These are phyloP conservation scores for Pectinophora gossypiella DNA, from an alignment of 1,140 invertebrate species.

Conservation along the genomic window DNA sequence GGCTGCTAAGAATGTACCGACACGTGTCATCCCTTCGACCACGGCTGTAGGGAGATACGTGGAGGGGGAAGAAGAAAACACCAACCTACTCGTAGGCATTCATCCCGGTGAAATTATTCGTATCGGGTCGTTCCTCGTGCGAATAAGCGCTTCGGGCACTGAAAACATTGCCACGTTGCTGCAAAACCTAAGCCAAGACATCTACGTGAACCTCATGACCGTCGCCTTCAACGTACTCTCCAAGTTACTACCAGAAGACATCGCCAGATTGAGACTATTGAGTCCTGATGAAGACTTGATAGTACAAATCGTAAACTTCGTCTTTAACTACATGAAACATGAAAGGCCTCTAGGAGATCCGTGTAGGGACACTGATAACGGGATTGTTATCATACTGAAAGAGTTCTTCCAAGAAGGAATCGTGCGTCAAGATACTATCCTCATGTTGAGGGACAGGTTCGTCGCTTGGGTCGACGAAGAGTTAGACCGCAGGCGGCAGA, in stretches of 20 bases:
- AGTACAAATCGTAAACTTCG: slow-evolving; percentile 54
- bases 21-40: slow-evolving; percentile 28
- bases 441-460: slow-evolving; percentile 42
- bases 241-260: slow-evolving; percentile 44
- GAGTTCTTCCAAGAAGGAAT: slow-evolving; percentile 66
- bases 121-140: slow-evolving; percentile 42
- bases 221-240: slow-evolving; percentile 51
- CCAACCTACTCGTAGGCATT: slow-evolving; percentile 39
- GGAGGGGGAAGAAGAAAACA: slow-evolving; percentile 41
- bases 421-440: slow-evolving; percentile 47
- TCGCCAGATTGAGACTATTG: slow-evolving; percentile 43
- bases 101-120: slow-evolving; percentile 55
- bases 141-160: slow-evolving; percentile 47
- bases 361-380: slow-evolving; percentile 38
- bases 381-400: slow-evolving; percentile 47
- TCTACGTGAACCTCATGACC: slow-evolving; percentile 56
- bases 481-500: slow-evolving; percentile 22
- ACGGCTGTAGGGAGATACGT: slow-evolving; percentile 26
- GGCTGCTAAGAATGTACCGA: slow-evolving; percentile 37
- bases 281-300: slow-evolving; percentile 60
- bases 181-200: slow-evolving; percentile 52
- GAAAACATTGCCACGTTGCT: slow-evolving; percentile 46
- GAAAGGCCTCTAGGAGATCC: slow-evolving; percentile 49
- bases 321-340: slow-evolving; percentile 61
- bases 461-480: slow-evolving; percentile 39